Evolutionary conservation across 2,113 vertebrate species (phyloP).

Genomic region (Mesitornis unicolor): DNA sequence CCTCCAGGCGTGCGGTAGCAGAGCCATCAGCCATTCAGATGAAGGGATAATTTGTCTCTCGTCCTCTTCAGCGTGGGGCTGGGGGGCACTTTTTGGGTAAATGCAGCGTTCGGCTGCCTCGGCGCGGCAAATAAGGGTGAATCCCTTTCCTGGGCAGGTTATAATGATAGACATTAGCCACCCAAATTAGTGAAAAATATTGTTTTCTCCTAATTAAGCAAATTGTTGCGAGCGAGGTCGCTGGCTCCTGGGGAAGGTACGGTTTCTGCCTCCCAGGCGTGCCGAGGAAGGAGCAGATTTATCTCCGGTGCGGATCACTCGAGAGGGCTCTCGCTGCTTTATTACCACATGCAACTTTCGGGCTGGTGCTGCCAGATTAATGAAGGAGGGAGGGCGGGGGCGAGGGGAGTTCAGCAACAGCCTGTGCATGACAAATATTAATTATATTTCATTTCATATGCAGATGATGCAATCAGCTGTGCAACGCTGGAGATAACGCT

Average conservation of each 20-base stretch:
- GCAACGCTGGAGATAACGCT: background rate
- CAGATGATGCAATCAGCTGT: slow-evolving; percentile 42
- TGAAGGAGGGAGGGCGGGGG: background rate
- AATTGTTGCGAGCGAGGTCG: background rate
- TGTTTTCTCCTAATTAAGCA: slow-evolving; percentile 37
- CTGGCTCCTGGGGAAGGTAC: background rate
- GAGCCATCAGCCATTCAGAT: background rate
- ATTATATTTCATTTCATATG: slow-evolving; percentile 21
- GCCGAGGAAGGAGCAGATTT: slow-evolving; percentile 4
- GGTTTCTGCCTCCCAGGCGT: background rate
- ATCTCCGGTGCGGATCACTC: background rate
- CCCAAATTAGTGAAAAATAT: slow-evolving; percentile 2
- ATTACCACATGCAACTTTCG: background rate
- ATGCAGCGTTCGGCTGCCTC: background rate
- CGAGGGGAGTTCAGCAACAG: background rate
- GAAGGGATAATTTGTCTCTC: background rate
- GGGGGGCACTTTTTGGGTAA: background rate
- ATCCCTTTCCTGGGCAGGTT: background rate
- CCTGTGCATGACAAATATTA: slow-evolving; percentile 6
- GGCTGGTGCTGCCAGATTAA: background rate
- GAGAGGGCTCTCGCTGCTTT: background rate
- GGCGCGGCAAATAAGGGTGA: background rate
- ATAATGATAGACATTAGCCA: background rate
- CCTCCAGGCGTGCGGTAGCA: background rate
- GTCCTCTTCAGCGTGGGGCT: background rate